Conservation (phyloP, 2,888 invertebrate genomes). For the Alitta virens region DNA sequence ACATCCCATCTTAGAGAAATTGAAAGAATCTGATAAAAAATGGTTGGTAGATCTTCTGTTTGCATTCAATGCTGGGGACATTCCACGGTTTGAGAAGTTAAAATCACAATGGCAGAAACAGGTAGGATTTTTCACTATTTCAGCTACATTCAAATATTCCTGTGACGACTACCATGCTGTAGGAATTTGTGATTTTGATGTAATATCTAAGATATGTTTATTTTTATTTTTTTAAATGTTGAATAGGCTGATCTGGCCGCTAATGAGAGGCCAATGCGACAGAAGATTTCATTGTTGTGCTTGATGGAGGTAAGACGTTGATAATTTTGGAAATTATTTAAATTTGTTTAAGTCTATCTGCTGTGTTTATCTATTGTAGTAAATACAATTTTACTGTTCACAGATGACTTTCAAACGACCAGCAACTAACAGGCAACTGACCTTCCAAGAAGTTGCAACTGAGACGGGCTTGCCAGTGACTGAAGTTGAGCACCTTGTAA, state of each 20-base stretch:
- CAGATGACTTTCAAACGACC: conserved; percentile 95
- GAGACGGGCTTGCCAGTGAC: conserved; percentile 77
- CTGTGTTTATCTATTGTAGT: too few species aligned
- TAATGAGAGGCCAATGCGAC: conserved; percentile 76
- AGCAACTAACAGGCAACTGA: conserved; percentile 79
- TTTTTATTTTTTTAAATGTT: background rate
- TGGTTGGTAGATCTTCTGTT: conserved; percentile 78
- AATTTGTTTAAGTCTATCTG: too few species aligned
- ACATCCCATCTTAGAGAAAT: conserved; percentile 85
- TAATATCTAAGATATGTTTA: conserved; percentile 67
- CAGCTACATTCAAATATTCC: too few species aligned
- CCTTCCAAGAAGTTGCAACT: conserved; percentile 85
- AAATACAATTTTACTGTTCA: conserved; percentile 31
- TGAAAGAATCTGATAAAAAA: conserved; percentile 74
- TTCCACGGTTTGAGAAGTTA: conserved; percentile 64
- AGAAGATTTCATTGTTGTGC: conserved; percentile 92
- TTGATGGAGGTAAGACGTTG: conserved; percentile 80
- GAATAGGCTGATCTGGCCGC: conserved; percentile 75
- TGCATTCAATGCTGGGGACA: conserved; percentile 59
- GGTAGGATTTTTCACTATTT: conserved; percentile 58
- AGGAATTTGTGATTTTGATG: conserved; percentile 68
- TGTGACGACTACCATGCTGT: too few species aligned
- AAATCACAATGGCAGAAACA: conserved; percentile 76
- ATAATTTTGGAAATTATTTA: background rate
- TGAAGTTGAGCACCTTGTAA: conserved; percentile 80